Evolutionary conservation across 2,888 invertebrate species (phyloP), one percentile per base, ranked within the genome.

Genomic region (Zootermopsis nevadensis): DNA sequence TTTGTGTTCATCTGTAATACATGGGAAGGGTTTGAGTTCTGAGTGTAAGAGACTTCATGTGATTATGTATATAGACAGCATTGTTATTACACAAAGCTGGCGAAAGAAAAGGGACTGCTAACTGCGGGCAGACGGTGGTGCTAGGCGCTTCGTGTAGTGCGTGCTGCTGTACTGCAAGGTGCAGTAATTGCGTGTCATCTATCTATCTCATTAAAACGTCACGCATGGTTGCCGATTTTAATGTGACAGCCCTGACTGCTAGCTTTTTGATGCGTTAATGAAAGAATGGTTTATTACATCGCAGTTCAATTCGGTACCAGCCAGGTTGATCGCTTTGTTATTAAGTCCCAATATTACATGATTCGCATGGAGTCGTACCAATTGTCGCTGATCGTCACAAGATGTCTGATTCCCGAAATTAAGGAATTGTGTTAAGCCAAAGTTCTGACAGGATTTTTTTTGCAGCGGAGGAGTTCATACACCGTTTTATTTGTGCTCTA

Each of bases 161-260:
- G 69, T 69, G 33, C 60, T 6, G n/a, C 60, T 48, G 48, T 19
- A n/a, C 22, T 60, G 60, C 60, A 69, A 69, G 69, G 33, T 15
- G 69, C 33, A 67, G n/a, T 67, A 67, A 67, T 67, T 67, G 67
- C 67, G 33, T 33, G 69, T 69, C 69, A 33, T 69, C 69, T 22
- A 33, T 69, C 69, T 22, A 4, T 69, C 31, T 69, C 69, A 33
- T 69, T 69, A 22, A 33, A 4, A 4, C 69, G 31, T 69, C 69
- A 69, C 69, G 69, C 69, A 2, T 69, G 10, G 27, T 30, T 30
- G 15, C 69, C 8, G 30, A 30, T 69, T 69, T 8, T 33, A 3
- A 22, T 30, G 69, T 33, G 69, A 69, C 69, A 69, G 33, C 33
- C 2, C 31, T 69, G 33, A 69, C 33, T 22, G 69, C 69, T 6